Evolutionary conservation across 2,888 invertebrate genomes (phyloP).

Genomic region (Lasioglossum oenotherae): DNA sequence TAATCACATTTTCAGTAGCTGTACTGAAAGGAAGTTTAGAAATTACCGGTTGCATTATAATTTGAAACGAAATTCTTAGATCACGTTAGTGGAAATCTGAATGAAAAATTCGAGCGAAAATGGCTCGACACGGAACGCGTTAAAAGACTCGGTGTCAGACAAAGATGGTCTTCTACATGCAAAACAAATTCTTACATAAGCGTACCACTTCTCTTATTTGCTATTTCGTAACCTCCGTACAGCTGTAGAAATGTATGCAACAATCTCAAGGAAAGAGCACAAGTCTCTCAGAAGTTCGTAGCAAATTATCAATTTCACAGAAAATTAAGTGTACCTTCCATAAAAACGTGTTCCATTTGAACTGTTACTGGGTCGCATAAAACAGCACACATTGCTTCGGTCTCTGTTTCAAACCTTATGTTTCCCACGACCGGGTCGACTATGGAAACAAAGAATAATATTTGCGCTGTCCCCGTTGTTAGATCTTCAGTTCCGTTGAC

Average conservation of each 20-base stretch:
- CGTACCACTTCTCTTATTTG: background rate
- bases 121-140: background rate
- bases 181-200: background rate
- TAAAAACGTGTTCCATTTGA: background rate
- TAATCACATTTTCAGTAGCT: background rate
- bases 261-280: background rate
- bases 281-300: background rate
- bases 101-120: background rate
- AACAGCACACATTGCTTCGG: background rate
- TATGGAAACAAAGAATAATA: background rate
- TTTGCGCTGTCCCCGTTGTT: background rate
- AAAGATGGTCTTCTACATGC: background rate
- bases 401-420: background rate
- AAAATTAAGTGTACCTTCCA: background rate
- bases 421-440: background rate
- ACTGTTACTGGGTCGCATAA: background rate
- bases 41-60: too few relatives aligned
- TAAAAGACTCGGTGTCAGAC: background rate
- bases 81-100: too few relatives aligned
- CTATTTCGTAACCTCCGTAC: background rate
- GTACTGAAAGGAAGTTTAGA: too few relatives aligned
- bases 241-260: background rate
- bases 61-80: too few relatives aligned
- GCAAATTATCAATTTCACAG: background rate
- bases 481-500: background rate